Evolutionary conservation across 2,113 vertebrate species (phyloP).

Genomic region (Labrus mixtus): DNA sequence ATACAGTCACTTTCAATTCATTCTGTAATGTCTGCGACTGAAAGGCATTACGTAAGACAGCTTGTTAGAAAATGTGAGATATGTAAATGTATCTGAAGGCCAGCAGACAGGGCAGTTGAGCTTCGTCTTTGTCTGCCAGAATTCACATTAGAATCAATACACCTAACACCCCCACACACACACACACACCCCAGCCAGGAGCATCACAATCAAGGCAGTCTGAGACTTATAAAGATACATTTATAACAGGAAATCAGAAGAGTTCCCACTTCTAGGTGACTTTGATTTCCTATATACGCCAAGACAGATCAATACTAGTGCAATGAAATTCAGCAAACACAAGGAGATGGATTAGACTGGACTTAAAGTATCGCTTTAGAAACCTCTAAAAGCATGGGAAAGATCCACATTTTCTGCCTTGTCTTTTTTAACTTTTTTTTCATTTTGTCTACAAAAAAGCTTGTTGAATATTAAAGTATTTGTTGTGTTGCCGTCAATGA

Average conservation of each 20-base stretch:
- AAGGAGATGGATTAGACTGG: conserved; percentile 57
- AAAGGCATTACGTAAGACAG: conserved; percentile 66
- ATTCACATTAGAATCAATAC: conserved; percentile 65
- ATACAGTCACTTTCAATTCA: conserved; percentile 69
- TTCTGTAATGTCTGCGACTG: conserved; percentile 59
- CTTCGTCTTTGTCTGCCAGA: conserved; percentile 50
- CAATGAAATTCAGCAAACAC: conserved; percentile 45
- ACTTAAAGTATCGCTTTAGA: conserved; percentile 32
- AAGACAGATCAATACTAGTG: conserved; percentile 54
- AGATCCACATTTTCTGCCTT: not conserved
- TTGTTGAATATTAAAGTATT: conserved; percentile 9
- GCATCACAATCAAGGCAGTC: conserved; percentile 25
- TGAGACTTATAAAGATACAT: conserved; percentile 45
- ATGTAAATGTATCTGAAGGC: conserved; percentile 58
- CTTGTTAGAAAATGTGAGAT: conserved; percentile 64
- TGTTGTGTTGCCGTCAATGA: conserved; percentile 19
- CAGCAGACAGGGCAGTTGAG: conserved; percentile 36
- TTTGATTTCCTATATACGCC: conserved; percentile 70
- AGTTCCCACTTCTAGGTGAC: conserved; percentile 65
- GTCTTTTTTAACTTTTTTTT: not conserved
- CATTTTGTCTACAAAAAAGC: no score
- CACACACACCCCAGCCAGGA: conserved; percentile 5
- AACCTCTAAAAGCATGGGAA: conserved; percentile 36
- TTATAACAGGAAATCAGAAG: conserved; percentile 60
- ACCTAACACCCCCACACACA: conserved; percentile 19